Base-by-base conservation (phyloP, 2,797 vertebrate species). In the Kryptolebias ocellatus region DNA sequence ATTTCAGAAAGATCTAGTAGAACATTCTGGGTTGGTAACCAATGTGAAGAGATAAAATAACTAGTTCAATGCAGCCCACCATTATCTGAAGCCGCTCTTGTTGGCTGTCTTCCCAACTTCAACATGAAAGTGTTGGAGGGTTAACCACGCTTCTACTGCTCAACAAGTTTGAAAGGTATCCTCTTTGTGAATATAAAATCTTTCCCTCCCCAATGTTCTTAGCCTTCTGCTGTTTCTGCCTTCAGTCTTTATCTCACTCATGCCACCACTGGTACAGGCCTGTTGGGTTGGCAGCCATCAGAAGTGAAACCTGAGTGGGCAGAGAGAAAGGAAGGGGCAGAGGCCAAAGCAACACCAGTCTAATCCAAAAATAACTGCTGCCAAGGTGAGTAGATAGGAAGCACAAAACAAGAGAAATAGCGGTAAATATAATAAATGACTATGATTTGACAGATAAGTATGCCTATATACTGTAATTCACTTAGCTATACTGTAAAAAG, bases 401-500 rank as follows among this genome's bases (percentile, higher is more conserved):
- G 53, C 53, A 67, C 65, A 67, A 31, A 52, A 50, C 42, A 65
- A 68, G 67, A 82, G 63, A 54, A 14, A 29, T n/a, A 57, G 70
- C 68, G 78, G 81, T 69, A 82, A 83, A 89, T 81, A 86, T 65
- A 86, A 67, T 74, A 79, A 81, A 85, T 82, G 76, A 84, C 3
- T 18, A 42, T 72, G 74, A 60, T 76, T 70, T 83, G 81, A 86
- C 81, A 73, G 2, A 81, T 7, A 8, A 86, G 74, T 58, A 59
- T 56, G 58, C 54, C 81, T 60, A 67, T 83, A 70, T 83, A 39
- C 37, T 39, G 37, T 39, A 84, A 81, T 54, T 74, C 70, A 65
- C 67, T 73, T 64, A 62, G 67, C 72, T 50, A 15, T 60, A 51
- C 65, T 9, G 27, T 10, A 16, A 58, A 28, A 56, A 54, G 49